These are phyloP conservation scores for Percina caprodes DNA, from an alignment of 2,113 vertebrate genomes.

Conservation along the genomic window DNA sequence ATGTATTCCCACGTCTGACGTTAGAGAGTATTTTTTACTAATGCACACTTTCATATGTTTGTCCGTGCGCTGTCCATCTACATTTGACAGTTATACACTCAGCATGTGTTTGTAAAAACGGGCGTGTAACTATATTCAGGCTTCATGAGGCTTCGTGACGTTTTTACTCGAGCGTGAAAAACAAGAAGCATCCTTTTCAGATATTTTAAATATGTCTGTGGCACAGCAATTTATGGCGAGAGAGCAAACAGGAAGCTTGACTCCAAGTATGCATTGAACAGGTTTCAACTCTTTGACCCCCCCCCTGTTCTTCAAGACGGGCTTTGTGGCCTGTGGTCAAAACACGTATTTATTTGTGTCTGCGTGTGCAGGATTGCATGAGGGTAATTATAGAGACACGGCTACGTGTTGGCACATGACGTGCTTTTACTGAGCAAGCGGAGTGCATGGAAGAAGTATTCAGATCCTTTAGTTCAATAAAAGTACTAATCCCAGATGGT, in stretches of 20 bases:
- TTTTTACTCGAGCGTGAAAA: not conserved
- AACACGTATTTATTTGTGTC: slow-evolving; percentile 56
- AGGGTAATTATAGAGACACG: slow-evolving; percentile 66
- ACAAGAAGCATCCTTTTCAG: slow-evolving; percentile 55
- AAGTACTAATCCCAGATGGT: too few relatives aligned
- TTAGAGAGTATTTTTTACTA: slow-evolving; percentile 45
- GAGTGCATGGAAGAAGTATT: slow-evolving; percentile 2
- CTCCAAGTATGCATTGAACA: slow-evolving; percentile 42
- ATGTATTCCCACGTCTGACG: slow-evolving; percentile 59
- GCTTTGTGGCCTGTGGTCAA: slow-evolving; percentile 57
- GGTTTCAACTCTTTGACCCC: slow-evolving; percentile 69
- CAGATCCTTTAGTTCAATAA: too few relatives aligned
- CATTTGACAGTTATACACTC: slow-evolving; percentile 53
- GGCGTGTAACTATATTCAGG: slow-evolving; percentile 59
- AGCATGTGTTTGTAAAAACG: slow-evolving; percentile 44
- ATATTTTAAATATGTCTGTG: slow-evolving; percentile 56
- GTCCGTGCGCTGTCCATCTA: slow-evolving; percentile 29
- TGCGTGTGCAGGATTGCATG: slow-evolving; percentile 18
- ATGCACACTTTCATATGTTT: slow-evolving; percentile 55
- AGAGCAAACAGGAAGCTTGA: slow-evolving; percentile 55
- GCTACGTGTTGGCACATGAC: too few relatives aligned
- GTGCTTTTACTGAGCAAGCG: slow-evolving; percentile 44
- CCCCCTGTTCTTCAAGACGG: slow-evolving; percentile 30
- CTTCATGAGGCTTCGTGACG: slow-evolving; percentile 30
- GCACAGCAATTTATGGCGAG: slow-evolving; percentile 28